Percentiles rank a stretch among this genome's conserved stretches.
These are phyloP conservation scores for Drosophila bipectinata DNA, from an alignment of 1,140 invertebrate species.

Conservation along the genomic window DNA sequence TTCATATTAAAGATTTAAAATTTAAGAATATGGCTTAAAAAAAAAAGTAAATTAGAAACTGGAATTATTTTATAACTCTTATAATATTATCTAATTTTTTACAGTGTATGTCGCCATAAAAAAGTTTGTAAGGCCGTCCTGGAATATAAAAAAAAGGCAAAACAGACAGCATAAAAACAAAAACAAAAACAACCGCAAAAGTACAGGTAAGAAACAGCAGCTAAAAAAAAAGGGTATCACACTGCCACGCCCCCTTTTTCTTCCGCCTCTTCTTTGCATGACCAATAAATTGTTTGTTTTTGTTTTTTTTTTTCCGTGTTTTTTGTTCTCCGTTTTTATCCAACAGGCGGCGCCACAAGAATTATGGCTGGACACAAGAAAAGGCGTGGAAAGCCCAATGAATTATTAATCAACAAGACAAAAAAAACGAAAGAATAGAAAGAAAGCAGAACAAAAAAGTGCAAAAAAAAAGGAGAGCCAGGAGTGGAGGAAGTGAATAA, in stretches of 20 bases:
- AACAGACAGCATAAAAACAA: constrained; percentile 16
- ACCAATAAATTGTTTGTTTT: constrained; percentile 55
- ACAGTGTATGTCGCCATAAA: constrained; percentile 1
- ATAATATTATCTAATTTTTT: neutral
- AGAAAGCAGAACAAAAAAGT: constrained; percentile 9
- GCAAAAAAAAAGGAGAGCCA: neutral
- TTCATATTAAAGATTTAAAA: neutral
- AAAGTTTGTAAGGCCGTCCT: constrained; percentile 28
- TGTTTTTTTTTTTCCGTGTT: constrained; percentile 15
- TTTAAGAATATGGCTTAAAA: neutral
- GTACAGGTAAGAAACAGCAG: constrained; percentile 38
- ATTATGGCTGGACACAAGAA: constrained; percentile 65
- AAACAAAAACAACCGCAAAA: constrained; percentile 25
- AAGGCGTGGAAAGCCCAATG: constrained; percentile 74
- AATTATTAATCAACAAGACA: constrained; percentile 68
- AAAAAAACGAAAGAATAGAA: constrained; percentile 8
- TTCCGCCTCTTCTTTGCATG: constrained; percentile 16
- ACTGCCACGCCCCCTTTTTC: constrained; percentile 12
- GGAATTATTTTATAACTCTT: neutral
- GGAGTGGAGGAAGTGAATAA: neutral
- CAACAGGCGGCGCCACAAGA: constrained; percentile 59
- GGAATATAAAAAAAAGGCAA: neutral
- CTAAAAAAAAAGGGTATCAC: constrained; percentile 25
- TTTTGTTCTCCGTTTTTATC: constrained; percentile 31
- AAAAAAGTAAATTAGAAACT: neutral